Evolutionary conservation across 2,888 invertebrate species (phyloP), one percentile per base, ranked within the genome.

Genomic region (Tolmerus cingulatus): DNA sequence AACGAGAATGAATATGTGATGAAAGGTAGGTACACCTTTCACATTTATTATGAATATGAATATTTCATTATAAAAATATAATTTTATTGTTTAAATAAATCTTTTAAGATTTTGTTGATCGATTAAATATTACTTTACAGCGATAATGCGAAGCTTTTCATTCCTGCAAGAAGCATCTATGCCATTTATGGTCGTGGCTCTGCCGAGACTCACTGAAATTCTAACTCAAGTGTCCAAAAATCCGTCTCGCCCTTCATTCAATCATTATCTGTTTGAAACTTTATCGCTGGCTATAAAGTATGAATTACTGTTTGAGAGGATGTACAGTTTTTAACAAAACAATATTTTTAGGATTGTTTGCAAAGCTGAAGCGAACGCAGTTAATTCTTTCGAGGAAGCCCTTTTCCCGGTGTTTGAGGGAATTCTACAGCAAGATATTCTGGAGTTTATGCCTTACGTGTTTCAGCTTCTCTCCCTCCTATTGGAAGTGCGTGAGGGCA

Each of bases 401-500:
- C 93, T 99, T 19, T 98, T 99, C 91, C 98, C 98, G 8, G 97
- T 98, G 89, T 99, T 99, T 92, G 98, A 99, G 93, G 96, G 96
- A 86, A 98, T 99, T 90, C 93, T 99, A 23, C 97, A 97, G 90
- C 97, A 98, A 91, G 99, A 99, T 92, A 96, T 94, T 92, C 37
- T 94, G 95, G 99, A 99, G 92, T 99, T 99, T 93, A 97, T 99
- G 93, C 99, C 99, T 0, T 99, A 99, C 93, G 98, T 98, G 78
- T 99, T 99, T 92, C 99, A 99, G 97, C 96, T 99, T 93, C 93
- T 99, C 66, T 97, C 98, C 0, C 93, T 99, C 27, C 93, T 99
- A 87, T 94, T 99, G 93, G 98, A 98, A 92, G 93, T 96, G 88
- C 95, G 96, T 82, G 91, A 90, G 84, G 90, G 90, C 23, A 92